Base-by-base conservation (phyloP, 2,888 invertebrate species). In the Gastrophysa polygoni region DNA sequence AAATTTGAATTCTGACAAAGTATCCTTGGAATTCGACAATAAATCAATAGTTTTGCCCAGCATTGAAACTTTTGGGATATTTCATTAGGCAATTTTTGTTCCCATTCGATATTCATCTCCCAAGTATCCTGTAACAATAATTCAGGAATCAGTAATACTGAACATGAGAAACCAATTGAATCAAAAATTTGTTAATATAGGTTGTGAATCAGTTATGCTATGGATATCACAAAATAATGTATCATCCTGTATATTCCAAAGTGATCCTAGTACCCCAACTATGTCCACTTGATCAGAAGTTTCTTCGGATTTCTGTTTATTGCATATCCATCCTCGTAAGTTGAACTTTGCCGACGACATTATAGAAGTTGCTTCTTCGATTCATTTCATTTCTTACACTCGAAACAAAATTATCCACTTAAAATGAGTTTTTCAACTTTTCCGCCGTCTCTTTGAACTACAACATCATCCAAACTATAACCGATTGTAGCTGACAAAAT, bases 91-190 rank as follows among this genome's bases (percentile, higher is more conserved):
- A 44, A 44, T 18, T 44, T 16, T 1, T 3, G 2, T 2, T 44
- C 44, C 44, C 44, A 44, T 5, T 2, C 10, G 10, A 44, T 17
- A 2, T 44, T 44, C 7, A 44, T 4, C 16, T 44, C 16, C 16
- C 65, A 66, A 18, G 38, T 24, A 17, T 51, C 20, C 38, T 61
- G 63, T 11, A 66, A 51, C 29, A 68, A 21, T 10, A 66, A 32
- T 43, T 66, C 66, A 3, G 63, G 68, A 4, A 47, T 14, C 14
- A 68, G 32, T 10, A 57, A 57, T 8, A 59, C 55, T 1, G 67
- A 64, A 28, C 59, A 56, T 14, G 52, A 46, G 32, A 63, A 63
- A 2, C 63, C 60, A n/a, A 60, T 60, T 1, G 63, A 60, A 38
- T 61, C 57, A 11, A 63, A 63, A 11, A 63, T 38, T 10, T 34